A percentile compares a stretch with the other conserved stretches of the same genome.
Evolutionary conservation across 2,888 invertebrate species (phyloP).

Genomic region (Himalopsyche japonica): DNA sequence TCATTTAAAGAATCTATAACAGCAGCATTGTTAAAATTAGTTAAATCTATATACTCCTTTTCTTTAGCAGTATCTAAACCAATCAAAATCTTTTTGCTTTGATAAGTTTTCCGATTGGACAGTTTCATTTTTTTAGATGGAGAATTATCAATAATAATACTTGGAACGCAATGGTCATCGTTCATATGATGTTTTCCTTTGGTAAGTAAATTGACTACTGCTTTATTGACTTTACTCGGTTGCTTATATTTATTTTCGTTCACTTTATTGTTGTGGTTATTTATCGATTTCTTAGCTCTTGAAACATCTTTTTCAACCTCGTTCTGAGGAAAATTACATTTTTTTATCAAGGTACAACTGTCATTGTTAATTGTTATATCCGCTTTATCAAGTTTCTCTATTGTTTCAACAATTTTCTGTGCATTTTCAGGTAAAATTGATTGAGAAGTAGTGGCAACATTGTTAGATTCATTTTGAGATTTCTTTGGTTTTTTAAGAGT

Average conservation of each 20-base stretch:
- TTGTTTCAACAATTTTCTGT: not conserved
- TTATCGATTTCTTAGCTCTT: not conserved
- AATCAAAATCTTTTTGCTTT: not conserved
- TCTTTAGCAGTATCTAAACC: not conserved
- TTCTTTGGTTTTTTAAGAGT: not conserved
- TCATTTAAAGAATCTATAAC: not conserved
- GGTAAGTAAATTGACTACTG: constrained; percentile 12
- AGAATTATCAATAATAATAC: not conserved
- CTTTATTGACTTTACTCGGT: not conserved
- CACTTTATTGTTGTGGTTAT: not conserved
- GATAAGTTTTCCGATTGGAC: not conserved
- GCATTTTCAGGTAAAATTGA: not conserved
- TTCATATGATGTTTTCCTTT: constrained; percentile 25
- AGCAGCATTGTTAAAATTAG: not conserved
- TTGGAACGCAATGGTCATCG: constrained; percentile 20
- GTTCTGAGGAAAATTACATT: not conserved
- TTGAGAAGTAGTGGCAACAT: not conserved
- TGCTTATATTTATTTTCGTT: constrained; percentile 1
- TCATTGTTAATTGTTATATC: not conserved
- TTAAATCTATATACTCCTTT: not conserved
- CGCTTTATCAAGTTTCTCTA: not conserved
- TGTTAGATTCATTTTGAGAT: not conserved
- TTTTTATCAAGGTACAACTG: not conserved
- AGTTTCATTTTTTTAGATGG: constrained; percentile 20
- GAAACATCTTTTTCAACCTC: not conserved